A percentile compares a stretch with the other conserved stretches of the same genome.
Evolutionary conservation across 2,888 invertebrate species (phyloP).

Genomic region (Eupithecia exiguata): DNA sequence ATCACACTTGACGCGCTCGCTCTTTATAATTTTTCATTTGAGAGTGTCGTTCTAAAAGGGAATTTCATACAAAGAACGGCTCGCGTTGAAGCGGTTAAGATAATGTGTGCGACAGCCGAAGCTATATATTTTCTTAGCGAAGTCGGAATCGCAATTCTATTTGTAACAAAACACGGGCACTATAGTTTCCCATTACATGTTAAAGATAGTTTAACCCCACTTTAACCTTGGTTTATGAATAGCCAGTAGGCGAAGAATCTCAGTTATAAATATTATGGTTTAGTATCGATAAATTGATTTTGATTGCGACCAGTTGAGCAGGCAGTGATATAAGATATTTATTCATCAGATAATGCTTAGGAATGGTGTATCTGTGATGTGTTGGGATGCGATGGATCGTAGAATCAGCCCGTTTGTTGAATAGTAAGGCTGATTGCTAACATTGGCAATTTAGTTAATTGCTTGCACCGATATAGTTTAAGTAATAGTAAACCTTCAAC

Average conservation of each 20-base stretch:
- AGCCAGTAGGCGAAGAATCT: neutral
- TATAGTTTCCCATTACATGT: neutral
- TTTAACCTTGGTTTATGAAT: neutral
- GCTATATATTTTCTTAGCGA: neutral
- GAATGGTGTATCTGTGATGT: neutral
- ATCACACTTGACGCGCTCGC: no score
- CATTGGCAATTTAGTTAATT: no score
- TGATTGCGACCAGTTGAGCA: conserved; percentile 26
- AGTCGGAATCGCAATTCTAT: neutral
- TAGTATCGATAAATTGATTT: conserved; percentile 33
- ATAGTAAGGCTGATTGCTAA: no score
- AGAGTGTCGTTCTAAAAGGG: no score
- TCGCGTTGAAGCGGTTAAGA: neutral
- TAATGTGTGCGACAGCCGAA: neutral
- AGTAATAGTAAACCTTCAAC: no score
- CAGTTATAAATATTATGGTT: conserved; percentile 9
- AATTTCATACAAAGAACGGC: neutral
- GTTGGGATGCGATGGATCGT: no score
- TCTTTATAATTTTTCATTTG: no score
- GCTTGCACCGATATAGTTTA: no score
- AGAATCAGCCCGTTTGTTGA: no score
- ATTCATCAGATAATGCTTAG: conserved; percentile 19
- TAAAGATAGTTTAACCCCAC: neutral
- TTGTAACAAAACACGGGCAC: neutral
- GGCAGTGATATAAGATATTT: conserved; percentile 3